Evolutionary conservation across 1,140 invertebrate species (phyloP).

Genomic region (Panagrolaimus sp.): DNA sequence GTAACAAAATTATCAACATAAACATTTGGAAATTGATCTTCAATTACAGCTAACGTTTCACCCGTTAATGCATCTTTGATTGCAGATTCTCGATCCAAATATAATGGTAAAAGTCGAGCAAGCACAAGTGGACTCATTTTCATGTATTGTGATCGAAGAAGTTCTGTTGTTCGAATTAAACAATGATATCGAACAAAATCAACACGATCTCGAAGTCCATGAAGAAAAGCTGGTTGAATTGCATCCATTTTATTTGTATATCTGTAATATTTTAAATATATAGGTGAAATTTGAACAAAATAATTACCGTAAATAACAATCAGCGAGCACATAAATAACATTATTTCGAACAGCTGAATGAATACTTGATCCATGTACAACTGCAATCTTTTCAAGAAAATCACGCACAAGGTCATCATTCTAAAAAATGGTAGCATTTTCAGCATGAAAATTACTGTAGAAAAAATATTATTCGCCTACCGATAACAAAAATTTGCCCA

Average conservation of each 20-base stretch:
- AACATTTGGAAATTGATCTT: slow-evolving; percentile 3
- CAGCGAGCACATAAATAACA: not conserved
- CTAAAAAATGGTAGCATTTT: not conserved
- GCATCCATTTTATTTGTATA: slow-evolving; percentile 5
- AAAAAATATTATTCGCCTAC: not conserved
- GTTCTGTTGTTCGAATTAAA: not conserved
- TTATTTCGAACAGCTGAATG: not conserved
- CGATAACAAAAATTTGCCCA: not conserved
- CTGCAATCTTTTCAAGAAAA: not conserved
- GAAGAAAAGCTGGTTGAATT: not conserved
- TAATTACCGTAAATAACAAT: not conserved
- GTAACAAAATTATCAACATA: slow-evolving; percentile 12
- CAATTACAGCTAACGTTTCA: slow-evolving; percentile 9
- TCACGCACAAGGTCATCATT: not conserved
- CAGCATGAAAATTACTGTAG: not conserved
- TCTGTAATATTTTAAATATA: no score
- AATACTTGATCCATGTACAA: not conserved
- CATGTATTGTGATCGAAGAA: slow-evolving; percentile 10
- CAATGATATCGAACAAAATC: slow-evolving; percentile 6
- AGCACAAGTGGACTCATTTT: slow-evolving; percentile 3
- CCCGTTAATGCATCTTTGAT: not conserved
- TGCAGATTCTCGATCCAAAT: not conserved
- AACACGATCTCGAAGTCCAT: slow-evolving; percentile 1
- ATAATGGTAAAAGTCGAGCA: not conserved
- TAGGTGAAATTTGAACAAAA: no score